Evolutionary conservation across 2,888 invertebrate species (phyloP).

Genomic region (Elegia similella): DNA sequence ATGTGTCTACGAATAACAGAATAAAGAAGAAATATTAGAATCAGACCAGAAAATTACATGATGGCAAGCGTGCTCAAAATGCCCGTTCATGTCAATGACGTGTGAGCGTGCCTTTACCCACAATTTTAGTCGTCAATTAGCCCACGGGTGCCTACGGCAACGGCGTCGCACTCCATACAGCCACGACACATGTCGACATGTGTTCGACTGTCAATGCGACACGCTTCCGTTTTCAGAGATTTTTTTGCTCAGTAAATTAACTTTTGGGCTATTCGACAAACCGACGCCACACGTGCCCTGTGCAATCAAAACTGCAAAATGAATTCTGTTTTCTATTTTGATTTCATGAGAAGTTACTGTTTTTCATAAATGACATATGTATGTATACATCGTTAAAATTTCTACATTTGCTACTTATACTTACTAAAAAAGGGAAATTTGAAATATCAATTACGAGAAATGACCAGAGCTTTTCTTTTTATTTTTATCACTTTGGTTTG

Average conservation of each 20-base stretch:
- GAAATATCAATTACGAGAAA: no score
- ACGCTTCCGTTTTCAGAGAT: slow-evolving; percentile 66
- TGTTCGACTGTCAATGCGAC: slow-evolving; percentile 71
- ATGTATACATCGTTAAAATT: no score
- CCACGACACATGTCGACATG: slow-evolving; percentile 75
- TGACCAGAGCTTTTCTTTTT: no score
- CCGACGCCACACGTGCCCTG: slow-evolving; percentile 6
- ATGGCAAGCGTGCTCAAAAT: not conserved
- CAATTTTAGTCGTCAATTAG: slow-evolving; percentile 72
- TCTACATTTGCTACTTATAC: no score
- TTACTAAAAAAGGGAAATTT: no score
- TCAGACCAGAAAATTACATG: not conserved
- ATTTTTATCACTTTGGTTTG: no score
- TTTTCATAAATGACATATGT: no score
- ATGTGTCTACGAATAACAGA: not conserved
- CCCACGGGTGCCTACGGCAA: slow-evolving; percentile 49
- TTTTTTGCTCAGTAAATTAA: slow-evolving; percentile 45
- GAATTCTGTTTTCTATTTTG: not conserved
- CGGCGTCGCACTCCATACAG: slow-evolving; percentile 27
- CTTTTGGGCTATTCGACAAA: slow-evolving; percentile 2
- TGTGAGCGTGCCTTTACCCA: slow-evolving; percentile 28
- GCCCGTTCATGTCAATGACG: not conserved
- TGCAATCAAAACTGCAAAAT: not conserved
- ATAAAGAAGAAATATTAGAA: not conserved
- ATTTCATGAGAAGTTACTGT: no score